Percentiles rank a stretch among this genome's conserved stretches.
phyloP scores from a whole-genome alignment of 1,140 invertebrate species.

The Drosophila repletoides region DNA sequence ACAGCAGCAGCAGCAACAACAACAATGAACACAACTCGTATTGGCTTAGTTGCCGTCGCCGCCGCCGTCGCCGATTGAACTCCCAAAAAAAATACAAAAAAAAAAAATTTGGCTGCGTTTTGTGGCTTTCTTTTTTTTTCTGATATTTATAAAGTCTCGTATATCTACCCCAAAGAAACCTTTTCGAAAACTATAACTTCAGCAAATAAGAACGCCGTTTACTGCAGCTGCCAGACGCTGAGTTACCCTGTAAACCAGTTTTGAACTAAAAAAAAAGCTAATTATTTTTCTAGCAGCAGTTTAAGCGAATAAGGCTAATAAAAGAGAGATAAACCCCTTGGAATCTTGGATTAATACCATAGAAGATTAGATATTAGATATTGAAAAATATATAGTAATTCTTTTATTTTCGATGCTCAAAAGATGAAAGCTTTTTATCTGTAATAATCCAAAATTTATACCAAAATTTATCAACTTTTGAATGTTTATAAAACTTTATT shows the following conservation, averaged over 20 bases:
- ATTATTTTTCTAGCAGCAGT: too few species aligned
- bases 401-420: too few species aligned
- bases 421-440: too few species aligned
- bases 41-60: conserved; percentile 43
- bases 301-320: not conserved
- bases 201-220: not conserved
- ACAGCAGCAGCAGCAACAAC: conserved; percentile 1
- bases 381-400: too few species aligned
- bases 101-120: conserved; percentile 22
- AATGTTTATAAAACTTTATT: too few species aligned
- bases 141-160: not conserved
- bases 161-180: conserved; percentile 1
- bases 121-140: conserved; percentile 36
- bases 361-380: too few species aligned
- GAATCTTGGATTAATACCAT: too few species aligned
- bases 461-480: too few species aligned
- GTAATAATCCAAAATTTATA: too few species aligned
- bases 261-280: not conserved
- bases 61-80: conserved; percentile 22
- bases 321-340: not conserved
- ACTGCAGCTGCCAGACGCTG: not conserved
- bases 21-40: conserved; percentile 15
- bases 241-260: not conserved
- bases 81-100: too few species aligned
- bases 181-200: conserved; percentile 19